A percentile compares a stretch with the other conserved stretches of the same genome.
Evolutionary conservation across 1,140 invertebrate species (phyloP).

Genomic region (Drosophila ercepeae): DNA sequence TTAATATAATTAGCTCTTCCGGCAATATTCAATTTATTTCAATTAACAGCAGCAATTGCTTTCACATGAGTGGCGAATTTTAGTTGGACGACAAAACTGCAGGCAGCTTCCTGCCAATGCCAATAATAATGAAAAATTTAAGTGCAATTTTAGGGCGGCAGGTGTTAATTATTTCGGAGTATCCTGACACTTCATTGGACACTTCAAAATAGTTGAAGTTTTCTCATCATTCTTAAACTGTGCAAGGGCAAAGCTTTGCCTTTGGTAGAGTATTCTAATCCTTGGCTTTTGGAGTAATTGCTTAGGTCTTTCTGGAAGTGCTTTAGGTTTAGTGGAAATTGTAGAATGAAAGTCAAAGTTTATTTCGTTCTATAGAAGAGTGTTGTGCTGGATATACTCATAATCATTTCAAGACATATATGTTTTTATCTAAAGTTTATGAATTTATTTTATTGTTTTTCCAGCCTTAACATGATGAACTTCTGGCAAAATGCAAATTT

Average conservation of each 20-base stretch:
- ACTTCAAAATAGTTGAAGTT: not conserved
- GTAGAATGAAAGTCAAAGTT: not conserved
- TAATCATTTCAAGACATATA: not conserved
- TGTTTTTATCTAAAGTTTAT: too few relatives aligned
- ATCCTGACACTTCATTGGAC: slow-evolving; percentile 8
- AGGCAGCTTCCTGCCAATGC: too few relatives aligned
- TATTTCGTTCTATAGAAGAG: not conserved
- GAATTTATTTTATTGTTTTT: not conserved
- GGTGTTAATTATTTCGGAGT: slow-evolving; percentile 35
- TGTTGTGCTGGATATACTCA: not conserved
- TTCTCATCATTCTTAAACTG: not conserved
- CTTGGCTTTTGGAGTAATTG: not conserved
- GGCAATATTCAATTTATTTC: slow-evolving; percentile 68
- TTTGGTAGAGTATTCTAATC: not conserved
- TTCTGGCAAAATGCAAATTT: not conserved
- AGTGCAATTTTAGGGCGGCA: not conserved
- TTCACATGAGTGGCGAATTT: slow-evolving; percentile 25
- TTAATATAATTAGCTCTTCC: slow-evolving; percentile 70
- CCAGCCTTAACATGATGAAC: not conserved
- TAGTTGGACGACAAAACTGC: slow-evolving; percentile 17
- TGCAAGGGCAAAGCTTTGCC: not conserved
- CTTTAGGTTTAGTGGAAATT: not conserved
- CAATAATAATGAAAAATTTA: slow-evolving; percentile 33
- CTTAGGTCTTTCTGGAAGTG: not conserved
- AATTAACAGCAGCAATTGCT: slow-evolving; percentile 53